Evolutionary conservation across 2,113 vertebrate species (phyloP).

Genomic region (Electrona antarctica): DNA sequence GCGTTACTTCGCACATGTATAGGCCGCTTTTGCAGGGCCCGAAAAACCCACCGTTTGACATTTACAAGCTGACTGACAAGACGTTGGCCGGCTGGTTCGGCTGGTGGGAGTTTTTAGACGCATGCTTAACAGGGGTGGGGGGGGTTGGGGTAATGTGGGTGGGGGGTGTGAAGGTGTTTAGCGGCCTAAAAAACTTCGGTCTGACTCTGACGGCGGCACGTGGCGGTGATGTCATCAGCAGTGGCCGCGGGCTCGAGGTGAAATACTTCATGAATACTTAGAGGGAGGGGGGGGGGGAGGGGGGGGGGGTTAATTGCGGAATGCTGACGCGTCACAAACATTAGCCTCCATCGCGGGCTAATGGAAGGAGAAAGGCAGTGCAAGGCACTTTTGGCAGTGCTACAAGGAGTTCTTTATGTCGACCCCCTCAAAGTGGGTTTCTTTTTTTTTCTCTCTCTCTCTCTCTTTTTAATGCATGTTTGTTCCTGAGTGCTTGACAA

Average conservation of each 20-base stretch:
- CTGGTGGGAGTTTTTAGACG: conserved; percentile 13
- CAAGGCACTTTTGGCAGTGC: background rate
- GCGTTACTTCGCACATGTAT: conserved; percentile 28
- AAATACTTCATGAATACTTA: conserved; percentile 12
- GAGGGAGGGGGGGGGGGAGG: background rate
- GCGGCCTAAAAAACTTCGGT: background rate
- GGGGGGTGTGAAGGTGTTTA: background rate
- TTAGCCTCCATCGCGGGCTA: background rate
- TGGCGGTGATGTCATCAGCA: conserved; percentile 22
- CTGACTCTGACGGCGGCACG: background rate
- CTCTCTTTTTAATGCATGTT: conserved; percentile 31
- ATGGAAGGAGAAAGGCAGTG: conserved; percentile 8
- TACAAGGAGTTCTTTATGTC: conserved; percentile 44
- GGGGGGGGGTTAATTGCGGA: background rate
- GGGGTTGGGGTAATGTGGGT: too few species aligned
- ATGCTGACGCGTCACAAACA: conserved; percentile 6
- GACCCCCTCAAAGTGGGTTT: background rate
- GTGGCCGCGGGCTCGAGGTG: background rate
- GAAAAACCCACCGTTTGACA: conserved; percentile 41
- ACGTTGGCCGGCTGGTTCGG: conserved; percentile 37
- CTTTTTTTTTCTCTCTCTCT: too few species aligned
- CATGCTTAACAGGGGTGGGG: too few species aligned
- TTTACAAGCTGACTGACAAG: conserved; percentile 72
- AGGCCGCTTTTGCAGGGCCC: conserved; percentile 25
- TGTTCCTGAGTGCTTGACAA: conserved; percentile 14